Evolutionary conservation across 2,797 vertebrate species (phyloP).

Genomic region (Semotilus atromaculatus): DNA sequence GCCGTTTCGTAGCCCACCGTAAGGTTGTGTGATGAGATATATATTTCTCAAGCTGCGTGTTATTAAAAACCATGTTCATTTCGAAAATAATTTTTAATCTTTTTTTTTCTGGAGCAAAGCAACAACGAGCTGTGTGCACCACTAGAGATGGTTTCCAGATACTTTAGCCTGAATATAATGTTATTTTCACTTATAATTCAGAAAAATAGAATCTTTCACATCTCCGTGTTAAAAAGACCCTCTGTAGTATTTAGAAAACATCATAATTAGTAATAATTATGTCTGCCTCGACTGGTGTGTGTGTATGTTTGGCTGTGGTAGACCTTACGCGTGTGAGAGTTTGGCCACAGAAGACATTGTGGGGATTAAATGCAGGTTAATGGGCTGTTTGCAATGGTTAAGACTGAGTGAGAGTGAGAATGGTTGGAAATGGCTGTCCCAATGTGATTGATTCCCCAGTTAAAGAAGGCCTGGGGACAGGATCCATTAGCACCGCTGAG

Average conservation of each 20-base stretch:
- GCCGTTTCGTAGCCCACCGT: constrained; percentile 45
- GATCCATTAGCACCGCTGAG: constrained; percentile 62
- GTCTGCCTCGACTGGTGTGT: neutral
- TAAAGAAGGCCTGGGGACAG: constrained; percentile 64
- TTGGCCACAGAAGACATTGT: constrained; percentile 53
- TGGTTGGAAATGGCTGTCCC: constrained; percentile 58
- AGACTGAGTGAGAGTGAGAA: constrained; percentile 59
- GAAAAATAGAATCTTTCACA: neutral
- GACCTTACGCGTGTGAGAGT: constrained; percentile 46
- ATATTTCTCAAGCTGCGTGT: constrained; percentile 51
- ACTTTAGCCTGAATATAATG: constrained; percentile 36
- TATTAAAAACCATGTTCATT: constrained; percentile 62
- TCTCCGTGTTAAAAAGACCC: constrained; percentile 29
- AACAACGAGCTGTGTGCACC: constrained; percentile 27
- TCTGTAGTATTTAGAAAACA: constrained; percentile 20
- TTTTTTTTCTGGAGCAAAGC: constrained; percentile 14
- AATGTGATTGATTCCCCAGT: constrained; percentile 65
- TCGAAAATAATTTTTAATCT: constrained; percentile 45
- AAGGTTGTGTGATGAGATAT: constrained; percentile 46
- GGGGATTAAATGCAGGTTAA: constrained; percentile 66
- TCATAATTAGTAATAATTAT: constrained; percentile 30
- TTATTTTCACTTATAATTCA: constrained; percentile 32
- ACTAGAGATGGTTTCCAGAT: constrained; percentile 42
- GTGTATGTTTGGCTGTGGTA: constrained; percentile 43
- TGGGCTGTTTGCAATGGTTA: constrained; percentile 61